Evolutionary conservation across 2,888 invertebrate species (phyloP).

Genomic region (Aphrophora alni): DNA sequence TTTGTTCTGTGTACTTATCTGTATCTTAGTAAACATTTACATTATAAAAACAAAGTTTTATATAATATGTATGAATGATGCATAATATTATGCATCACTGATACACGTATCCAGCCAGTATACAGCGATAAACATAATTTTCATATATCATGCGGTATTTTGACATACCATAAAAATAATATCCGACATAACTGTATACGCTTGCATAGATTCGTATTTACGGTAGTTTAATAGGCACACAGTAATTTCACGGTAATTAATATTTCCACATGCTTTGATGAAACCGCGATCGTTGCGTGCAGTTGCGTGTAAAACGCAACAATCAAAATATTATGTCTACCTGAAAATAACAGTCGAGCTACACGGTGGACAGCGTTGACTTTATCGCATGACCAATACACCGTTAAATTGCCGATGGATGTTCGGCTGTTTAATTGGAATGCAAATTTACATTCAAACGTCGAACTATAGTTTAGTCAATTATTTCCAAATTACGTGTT

Average conservation of each 20-base stretch:
- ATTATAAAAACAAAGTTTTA: no score
- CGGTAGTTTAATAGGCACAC: no score
- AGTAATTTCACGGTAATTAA: background rate
- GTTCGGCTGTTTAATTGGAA: background rate
- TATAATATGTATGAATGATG: no score
- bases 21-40: no score
- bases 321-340: background rate
- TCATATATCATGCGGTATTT: no score
- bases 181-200: no score
- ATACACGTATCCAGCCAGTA: no score
- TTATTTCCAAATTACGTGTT: background rate
- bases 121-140: no score
- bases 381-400: background rate
- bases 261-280: background rate
- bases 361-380: background rate
- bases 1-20: no score
- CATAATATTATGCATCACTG: no score
- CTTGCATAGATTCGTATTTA: no score
- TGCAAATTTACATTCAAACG: background rate
- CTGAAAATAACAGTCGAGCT: background rate
- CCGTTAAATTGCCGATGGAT: background rate
- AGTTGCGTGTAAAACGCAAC: background rate
- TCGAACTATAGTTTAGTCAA: background rate
- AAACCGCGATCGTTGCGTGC: background rate
- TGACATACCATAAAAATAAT: no score